Base-by-base conservation (phyloP, 2,113 vertebrate genomes). In the Lanius ludovicianus region DNA sequence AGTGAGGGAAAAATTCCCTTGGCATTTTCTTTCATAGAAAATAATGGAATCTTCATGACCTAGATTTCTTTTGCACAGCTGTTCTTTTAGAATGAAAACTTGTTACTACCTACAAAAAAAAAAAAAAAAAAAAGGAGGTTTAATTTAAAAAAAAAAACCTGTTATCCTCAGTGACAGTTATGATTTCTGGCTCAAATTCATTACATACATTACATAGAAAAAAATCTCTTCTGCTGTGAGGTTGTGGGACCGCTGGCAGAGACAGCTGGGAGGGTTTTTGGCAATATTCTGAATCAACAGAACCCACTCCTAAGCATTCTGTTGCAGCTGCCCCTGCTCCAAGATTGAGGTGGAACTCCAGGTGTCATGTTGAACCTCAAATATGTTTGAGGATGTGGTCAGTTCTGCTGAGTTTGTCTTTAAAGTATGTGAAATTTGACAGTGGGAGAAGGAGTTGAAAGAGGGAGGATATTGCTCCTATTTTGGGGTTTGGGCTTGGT, bases 331-430 rank as follows among this genome's bases (percentile, higher is more conserved):
- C 20, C 4, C 2, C 28, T 85, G 27, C 37, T 59, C 18, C 13
- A 9, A 52, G 39, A 7, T 2, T 8, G 17, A 15, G 25, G 2
- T 68, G 33, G 52, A 37, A 21, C 5, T 69, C 3, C 33, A 56
- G 21, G 4, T 71, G 17, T 12, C 35, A 23, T 0, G 1, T 53
- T 18, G 22, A 46, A 4, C 41, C 11, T 42, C 22, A 65, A 4
- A 1, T 23, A 25, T 10, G 6, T 31, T 37, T 55, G 13, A 46
- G 1, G 11, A 5, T 16, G 2, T 12, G 37, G 27, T 27, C 7
- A 35, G 2, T 50, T 59, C 20, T 33, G 52, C 16, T 57, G 24
- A 27, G 7, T 56, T 74, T 31, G 8, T n/a, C 12, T 28, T 50
- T 49, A 19, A 74, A 56, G 35, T 27, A 22, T 10, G 2, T 3